A percentile compares a stretch with the other conserved stretches of the same genome.
phyloP scores from a whole-genome alignment of 2,797 vertebrate genomes.

The Oceanodroma leucorhoa region DNA sequence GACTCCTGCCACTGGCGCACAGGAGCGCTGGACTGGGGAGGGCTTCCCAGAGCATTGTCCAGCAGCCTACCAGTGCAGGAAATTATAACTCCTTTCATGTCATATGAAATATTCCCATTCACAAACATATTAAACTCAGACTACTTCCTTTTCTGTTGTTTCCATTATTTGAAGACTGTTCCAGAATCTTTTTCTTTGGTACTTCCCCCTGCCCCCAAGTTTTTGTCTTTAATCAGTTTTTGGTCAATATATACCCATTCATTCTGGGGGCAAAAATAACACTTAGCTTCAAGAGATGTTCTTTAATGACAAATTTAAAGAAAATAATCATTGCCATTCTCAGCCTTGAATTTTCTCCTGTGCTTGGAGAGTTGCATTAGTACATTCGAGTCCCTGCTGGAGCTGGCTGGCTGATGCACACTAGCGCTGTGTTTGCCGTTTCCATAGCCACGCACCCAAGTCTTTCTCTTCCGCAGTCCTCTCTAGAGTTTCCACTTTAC shows the following conservation, averaged over 20 bases:
- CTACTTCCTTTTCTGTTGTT: not conserved
- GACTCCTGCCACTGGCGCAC: conserved; percentile 10
- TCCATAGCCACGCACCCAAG: not conserved
- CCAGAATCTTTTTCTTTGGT: not conserved
- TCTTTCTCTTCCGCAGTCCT: not conserved
- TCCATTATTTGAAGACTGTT: not conserved
- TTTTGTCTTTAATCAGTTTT: not conserved
- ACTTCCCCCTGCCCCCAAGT: fast-evolving
- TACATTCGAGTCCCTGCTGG: not conserved
- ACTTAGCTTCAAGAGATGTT: not conserved
- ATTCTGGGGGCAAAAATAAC: not conserved
- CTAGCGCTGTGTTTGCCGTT: not conserved
- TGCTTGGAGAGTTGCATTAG: not conserved
- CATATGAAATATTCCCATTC: not conserved
- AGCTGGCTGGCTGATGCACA: not conserved
- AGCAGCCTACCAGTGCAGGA: not conserved
- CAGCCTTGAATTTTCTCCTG: not conserved
- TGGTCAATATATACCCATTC: not conserved
- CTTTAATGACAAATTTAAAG: not conserved
- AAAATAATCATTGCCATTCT: not conserved
- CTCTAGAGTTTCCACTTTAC: not conserved
- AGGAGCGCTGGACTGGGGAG: not conserved
- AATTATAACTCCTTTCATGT: not conserved
- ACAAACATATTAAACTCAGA: conserved; percentile 1
- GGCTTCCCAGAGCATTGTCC: not conserved